A percentile compares a stretch with the other conserved stretches of the same genome.
These are phyloP conservation scores for Stylophora pistillata DNA, from an alignment of 64 coral and sea anemone species.

Conservation along the genomic window DNA sequence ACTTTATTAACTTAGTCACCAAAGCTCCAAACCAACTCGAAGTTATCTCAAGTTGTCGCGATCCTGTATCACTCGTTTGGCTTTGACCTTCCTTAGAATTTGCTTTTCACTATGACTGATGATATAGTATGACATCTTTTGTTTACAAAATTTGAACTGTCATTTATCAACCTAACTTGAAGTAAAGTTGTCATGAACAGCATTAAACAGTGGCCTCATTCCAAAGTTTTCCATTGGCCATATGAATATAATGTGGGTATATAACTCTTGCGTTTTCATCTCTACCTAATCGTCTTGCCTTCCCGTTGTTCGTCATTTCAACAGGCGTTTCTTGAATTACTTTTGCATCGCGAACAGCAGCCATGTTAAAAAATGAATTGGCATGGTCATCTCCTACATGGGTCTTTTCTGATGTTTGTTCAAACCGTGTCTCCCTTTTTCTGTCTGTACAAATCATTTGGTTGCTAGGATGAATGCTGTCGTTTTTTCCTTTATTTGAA, in stretches of 20 bases:
- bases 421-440: neutral
- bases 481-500: neutral
- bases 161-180: neutral
- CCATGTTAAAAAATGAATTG: neutral
- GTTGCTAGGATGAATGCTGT: neutral
- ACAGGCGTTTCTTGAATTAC: neutral
- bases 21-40: no score
- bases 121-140: neutral
- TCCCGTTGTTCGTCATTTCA: neutral
- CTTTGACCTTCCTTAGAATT: no score
- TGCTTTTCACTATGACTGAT: no score
- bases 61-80: no score
- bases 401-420: neutral
- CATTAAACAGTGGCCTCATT: constrained; percentile 27
- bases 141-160: neutral
- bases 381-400: neutral
- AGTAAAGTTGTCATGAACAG: neutral
- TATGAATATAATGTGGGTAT: constrained; percentile 30
- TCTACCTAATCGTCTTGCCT: neutral
- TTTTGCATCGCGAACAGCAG: neutral
- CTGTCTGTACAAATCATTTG: neutral
- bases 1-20: no score
- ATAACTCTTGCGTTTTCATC: neutral
- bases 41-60: no score
- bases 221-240: constrained; percentile 26